Base-by-base conservation (phyloP, 2,888 invertebrate species). In the Dyspetes luteomarginatus region DNA sequence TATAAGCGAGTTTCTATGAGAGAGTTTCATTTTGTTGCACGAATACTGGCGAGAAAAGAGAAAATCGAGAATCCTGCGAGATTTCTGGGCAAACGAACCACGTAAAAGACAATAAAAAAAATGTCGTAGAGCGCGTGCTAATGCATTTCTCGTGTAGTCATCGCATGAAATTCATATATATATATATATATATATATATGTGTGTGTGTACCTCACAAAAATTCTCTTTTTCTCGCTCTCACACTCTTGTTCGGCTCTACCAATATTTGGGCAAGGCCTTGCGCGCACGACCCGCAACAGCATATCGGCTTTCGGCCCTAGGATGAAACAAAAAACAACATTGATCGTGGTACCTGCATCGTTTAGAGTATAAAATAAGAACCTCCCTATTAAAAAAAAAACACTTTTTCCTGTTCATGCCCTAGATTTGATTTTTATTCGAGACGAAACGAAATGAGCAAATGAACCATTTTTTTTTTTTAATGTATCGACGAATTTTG, bases 71-170 rank as follows among this genome's bases (percentile, higher is more conserved):
- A 30, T 60, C 52, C 52, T 43, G n/a, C n/a, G 81, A 15, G 56
- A 36, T 52, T 43, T 69, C 65, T 24, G 68, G 48, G 74, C 58
- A 73, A 73, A 41, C 48, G 48, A 48, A 65, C 62, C 72, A 52
- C 43, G 73, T 15, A 77, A 67, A 74, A 80, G 85, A 87, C 88
- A 89, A 88, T 88, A 87, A 89, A 88, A n/a, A n/a, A 87, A 89
- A 86, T 85, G 85, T 87, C 87, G 86, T 88, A 86, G 87, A 86
- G 85, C 85, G 84, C 86, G 85, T 86, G 88, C 87, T 89, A 89
- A 89, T 89, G 89, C 88, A 86, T 86, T 90, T 89, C 86, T 89
- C 88, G 85, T 90, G 89, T 89, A 87, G 86, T 83, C 83, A 65
- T 58, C 74, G 74, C 19, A n/a, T n/a, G n/a, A n/a, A n/a, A n/a